Base-by-base conservation (phyloP, 2,113 vertebrate genomes). In the Rhadina sibilatrix region DNA sequence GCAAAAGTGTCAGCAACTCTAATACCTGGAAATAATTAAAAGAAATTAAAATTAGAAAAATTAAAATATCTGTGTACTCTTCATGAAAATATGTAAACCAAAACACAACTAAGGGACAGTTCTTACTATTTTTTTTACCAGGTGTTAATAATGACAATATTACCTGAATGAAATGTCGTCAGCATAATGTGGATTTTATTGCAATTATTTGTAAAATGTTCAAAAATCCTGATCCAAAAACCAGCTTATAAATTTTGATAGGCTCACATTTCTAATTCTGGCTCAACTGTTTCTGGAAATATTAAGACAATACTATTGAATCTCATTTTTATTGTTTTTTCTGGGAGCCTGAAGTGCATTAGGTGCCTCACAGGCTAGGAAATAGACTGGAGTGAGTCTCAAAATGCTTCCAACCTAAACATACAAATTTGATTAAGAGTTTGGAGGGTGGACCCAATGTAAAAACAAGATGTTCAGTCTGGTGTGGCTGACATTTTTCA, bases 381-480 rank as follows among this genome's bases (percentile, higher is more conserved):
- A 71, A 63, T 49, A 85, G 40, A 33, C 33, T 35, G 49, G 25
- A 65, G 27, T 69, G 31, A 53, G 61, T 85, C 83, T 74, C 90
- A 80, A 83, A 85, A 83, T 35, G n/a, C 7, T 88, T 88, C 75
- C 90, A 97, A 72, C 15, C 18, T 70, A 80, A 93, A 94, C 57
- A 93, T 8, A 35, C 8, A 85, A 83, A 95, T 91, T 79, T 38
- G 31, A 89, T 91, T 91, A 94, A 89, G 70, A 57, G 9, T n/a
- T 46, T 84, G 25, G 23, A 76, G 40, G 25, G 40, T 33, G 28
- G 75, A 76, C 50, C 23, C 18, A 65, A 46, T 10, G 33, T 76
- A 60, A 93, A 95, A 94, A n/a, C 57, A 85, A 61, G 46, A 72
- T 50, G 28, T 88, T 50, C 31, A n/a, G 9, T 40, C 61, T 87